phyloP scores from a whole-genome alignment of 2,113 vertebrate genomes.

The Toxotes chatareus region DNA sequence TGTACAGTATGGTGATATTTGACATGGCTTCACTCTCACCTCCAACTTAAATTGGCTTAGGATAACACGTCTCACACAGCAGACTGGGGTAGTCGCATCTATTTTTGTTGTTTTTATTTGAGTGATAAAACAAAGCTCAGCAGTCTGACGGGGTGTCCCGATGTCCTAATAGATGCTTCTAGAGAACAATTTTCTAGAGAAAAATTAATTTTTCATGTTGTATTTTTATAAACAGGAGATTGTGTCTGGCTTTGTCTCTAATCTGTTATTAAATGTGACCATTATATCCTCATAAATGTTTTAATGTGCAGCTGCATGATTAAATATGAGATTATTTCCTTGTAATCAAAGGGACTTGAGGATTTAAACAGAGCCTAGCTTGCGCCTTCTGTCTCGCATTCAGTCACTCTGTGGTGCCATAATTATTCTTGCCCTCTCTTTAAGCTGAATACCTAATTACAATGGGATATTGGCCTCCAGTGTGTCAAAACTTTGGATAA shows the following conservation, averaged over 20 bases:
- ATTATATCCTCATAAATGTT: slow-evolving; percentile 49
- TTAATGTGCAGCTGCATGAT: slow-evolving; percentile 44
- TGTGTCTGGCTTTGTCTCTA: slow-evolving; percentile 31
- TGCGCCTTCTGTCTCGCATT: neutral
- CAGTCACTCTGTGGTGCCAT: neutral
- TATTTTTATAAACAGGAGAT: slow-evolving; percentile 44
- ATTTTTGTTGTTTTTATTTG: slow-evolving; percentile 3
- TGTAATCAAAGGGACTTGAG: slow-evolving; percentile 32
- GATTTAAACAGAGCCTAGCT: slow-evolving; percentile 13
- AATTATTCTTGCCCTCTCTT: neutral
- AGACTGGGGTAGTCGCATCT: neutral
- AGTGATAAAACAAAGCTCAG: slow-evolving; percentile 23
- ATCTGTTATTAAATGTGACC: slow-evolving; percentile 48
- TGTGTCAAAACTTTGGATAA: neutral
- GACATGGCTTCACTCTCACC: slow-evolving; percentile 36
- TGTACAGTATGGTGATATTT: slow-evolving; percentile 36
- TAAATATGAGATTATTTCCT: slow-evolving; percentile 48
- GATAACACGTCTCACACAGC: neutral
- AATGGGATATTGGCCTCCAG: neutral
- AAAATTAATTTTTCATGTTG: slow-evolving; percentile 47
- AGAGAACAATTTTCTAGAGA: slow-evolving; percentile 16
- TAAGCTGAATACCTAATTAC: neutral
- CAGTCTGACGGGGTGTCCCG: slow-evolving; percentile 8
- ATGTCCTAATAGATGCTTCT: slow-evolving; percentile 23
- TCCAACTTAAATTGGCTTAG: slow-evolving; percentile 26